Conservation (phyloP, 2,888 invertebrate species). For the Cantharis lateralis region DNA sequence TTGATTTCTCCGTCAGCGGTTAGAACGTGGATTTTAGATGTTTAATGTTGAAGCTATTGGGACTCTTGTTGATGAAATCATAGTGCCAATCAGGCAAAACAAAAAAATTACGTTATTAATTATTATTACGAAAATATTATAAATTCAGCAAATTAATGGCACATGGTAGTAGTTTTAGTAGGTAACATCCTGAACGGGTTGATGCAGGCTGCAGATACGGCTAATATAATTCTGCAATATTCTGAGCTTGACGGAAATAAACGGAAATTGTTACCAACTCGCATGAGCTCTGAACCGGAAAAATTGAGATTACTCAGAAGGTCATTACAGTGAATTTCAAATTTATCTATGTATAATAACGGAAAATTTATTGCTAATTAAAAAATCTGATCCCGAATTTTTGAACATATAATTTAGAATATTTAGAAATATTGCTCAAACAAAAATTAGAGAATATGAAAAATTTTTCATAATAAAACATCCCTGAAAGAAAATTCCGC, state of each 20-base stretch:
- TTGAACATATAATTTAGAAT: neutral
- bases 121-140: neutral
- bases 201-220: constrained; percentile 1
- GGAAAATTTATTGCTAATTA: neutral
- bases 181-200: neutral
- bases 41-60: constrained; percentile 26
- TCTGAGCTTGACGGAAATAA: constrained; percentile 29
- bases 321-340: neutral
- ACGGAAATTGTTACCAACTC: constrained; percentile 29
- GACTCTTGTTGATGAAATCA: constrained; percentile 14
- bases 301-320: neutral
- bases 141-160: neutral
- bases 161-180: constrained; percentile 5
- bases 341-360: neutral
- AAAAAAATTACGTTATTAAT: neutral
- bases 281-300: constrained; percentile 22
- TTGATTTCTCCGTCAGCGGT: constrained; percentile 36
- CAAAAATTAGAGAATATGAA: neutral
- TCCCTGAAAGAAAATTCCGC: too few species aligned
- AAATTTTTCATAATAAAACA: neutral
- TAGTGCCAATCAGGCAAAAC: neutral
- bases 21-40: constrained; percentile 26
- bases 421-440: neutral
- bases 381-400: neutral
- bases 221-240: constrained; percentile 27